Base-by-base conservation (phyloP, 1,140 invertebrate genomes). In the Linepithema humile region DNA sequence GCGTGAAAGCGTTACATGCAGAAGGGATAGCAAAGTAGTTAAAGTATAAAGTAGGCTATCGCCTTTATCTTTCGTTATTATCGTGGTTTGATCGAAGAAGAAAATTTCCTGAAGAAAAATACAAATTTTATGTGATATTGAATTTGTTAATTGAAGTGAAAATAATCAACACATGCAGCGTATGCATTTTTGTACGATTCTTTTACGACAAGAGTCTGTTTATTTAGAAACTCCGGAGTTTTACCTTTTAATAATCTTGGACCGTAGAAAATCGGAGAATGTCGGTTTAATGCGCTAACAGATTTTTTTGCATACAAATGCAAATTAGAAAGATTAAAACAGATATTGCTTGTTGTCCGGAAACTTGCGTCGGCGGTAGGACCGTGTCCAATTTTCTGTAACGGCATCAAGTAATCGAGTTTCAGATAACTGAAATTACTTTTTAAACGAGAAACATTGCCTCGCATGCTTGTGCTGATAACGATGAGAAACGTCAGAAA, bases 371-470 rank as follows among this genome's bases (percentile, higher is more conserved):
- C 32, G 48, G 2, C 10, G 12, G 45, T 20, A 48, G 57, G 73
- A 17, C 26, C 35, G 9, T 40, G 35, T 70, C 35, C 75, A 70
- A 69, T 70, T 80, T 80, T 80, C 35, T 43, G 23, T 70, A 80
- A 80, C 64, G 38, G 23, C 75, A 55, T 80, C 48, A 20, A 69
- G 65, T 80, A 80, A 80, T 80, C 12, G 75, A 43, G 48, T 70
- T 78, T 69, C 26, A 43, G 64, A 57, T 70, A 70, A 80, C 38
- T 80, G 75, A 70, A 70, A 80, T 80, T 80, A 80, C 75, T 80
- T 80, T 80, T 80, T 80, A 74, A 82, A 62, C 78, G 78, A 74
- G 53, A 74, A 74, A 82, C 67, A 60, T 74, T 48, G 53, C 69
- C 9, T 38, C 20, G 23, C 43, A 38, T 48, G 55, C 35, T 57